phyloP scores from a whole-genome alignment of 2,797 vertebrate species.

The Neomorphus geoffroyi region DNA sequence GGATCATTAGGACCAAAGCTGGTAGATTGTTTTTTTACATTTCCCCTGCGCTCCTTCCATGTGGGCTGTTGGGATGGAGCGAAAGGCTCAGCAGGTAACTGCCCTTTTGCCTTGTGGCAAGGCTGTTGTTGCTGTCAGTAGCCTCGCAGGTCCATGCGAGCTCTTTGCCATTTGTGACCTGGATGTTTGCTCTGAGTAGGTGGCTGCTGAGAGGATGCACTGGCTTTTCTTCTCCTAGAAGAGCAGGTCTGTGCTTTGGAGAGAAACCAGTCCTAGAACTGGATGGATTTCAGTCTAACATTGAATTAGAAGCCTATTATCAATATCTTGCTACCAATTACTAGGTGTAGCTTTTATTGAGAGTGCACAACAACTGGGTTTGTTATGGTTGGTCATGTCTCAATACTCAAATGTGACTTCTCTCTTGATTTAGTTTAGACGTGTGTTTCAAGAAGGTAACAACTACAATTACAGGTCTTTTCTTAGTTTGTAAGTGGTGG shows the following conservation, averaged over 20 bases:
- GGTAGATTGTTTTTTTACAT: neutral
- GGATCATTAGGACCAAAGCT: neutral
- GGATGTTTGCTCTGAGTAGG: constrained; percentile 32
- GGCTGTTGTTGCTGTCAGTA: neutral
- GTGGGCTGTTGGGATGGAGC: neutral
- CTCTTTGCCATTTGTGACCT: constrained; percentile 40
- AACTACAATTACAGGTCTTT: neutral
- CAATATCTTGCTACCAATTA: neutral
- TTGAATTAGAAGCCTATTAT: neutral
- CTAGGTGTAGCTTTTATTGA: neutral
- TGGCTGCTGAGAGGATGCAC: constrained; percentile 39
- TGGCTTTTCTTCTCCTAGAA: constrained; percentile 15
- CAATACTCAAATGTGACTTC: neutral
- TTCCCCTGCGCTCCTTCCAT: neutral
- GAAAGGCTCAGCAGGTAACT: neutral
- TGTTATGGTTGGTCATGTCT: neutral
- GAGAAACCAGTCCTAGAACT: neutral
- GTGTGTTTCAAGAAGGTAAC: neutral
- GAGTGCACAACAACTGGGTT: neutral
- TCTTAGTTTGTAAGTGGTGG: neutral
- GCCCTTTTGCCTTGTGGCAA: neutral
- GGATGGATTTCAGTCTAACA: neutral
- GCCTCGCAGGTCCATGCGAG: constrained; percentile 9
- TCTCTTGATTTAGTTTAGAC: neutral
- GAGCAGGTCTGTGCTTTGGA: constrained; percentile 18